Percentiles rank a stretch among this genome's conserved stretches.
phyloP scores from a whole-genome alignment of 2,888 invertebrate species.

The Drosophila ustulata region DNA sequence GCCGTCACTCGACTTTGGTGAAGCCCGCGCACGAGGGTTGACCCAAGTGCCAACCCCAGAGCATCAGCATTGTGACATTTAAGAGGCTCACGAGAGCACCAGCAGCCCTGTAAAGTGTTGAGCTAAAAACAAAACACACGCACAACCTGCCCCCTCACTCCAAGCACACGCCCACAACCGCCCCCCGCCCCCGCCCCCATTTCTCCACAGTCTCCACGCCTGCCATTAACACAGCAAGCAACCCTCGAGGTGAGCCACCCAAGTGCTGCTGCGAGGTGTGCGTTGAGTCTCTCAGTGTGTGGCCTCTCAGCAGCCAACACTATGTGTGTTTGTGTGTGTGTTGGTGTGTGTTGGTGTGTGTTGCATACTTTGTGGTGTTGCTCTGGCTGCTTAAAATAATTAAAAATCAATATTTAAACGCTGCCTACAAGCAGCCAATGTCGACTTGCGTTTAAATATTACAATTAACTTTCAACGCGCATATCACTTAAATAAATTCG shows the following conservation, averaged over 20 bases:
- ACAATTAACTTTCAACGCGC: constrained; percentile 10
- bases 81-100: constrained; percentile 71
- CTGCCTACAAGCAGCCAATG: constrained; percentile 38
- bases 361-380: constrained; percentile 73
- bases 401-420: constrained; percentile 78
- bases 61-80: constrained; percentile 72
- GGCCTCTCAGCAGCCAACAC: constrained; percentile 48
- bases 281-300: constrained; percentile 45
- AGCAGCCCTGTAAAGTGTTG: constrained; percentile 52
- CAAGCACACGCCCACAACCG: neutral
- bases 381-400: constrained; percentile 73
- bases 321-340: constrained; percentile 15
- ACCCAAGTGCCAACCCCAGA: constrained; percentile 66
- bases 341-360: constrained; percentile 43
- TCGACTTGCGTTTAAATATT: constrained; percentile 2
- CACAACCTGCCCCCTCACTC: constrained; percentile 6
- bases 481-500: neutral
- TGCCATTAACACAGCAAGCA: constrained; percentile 35
- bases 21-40: constrained; percentile 50
- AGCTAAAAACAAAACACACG: constrained; percentile 79
- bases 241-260: constrained; percentile 66
- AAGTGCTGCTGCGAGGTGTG: constrained; percentile 46
- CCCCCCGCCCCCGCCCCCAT: neutral
- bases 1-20: constrained; percentile 6
- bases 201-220: neutral